Conservation (phyloP, 1,140 invertebrate genomes). For the Drosophila setifemur region DNA sequence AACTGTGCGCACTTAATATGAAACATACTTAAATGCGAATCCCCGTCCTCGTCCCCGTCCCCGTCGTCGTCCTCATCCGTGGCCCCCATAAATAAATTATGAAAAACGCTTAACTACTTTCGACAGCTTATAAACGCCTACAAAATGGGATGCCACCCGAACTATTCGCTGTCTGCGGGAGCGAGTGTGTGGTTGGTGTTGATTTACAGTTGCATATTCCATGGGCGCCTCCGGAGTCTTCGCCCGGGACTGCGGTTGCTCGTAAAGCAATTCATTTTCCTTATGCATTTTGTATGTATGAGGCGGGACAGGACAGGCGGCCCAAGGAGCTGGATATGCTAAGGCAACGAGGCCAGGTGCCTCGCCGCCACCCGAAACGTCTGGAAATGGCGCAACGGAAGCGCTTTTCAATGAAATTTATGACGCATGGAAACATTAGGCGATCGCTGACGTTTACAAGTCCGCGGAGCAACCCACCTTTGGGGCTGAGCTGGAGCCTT, state of each 20-base stretch:
- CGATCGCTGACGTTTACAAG: slow-evolving; percentile 80
- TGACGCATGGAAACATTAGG: slow-evolving; percentile 81
- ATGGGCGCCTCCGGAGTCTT: slow-evolving; percentile 18
- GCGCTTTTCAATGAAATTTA: slow-evolving; percentile 81
- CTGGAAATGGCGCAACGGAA: slow-evolving; percentile 78
- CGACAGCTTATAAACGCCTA: slow-evolving; percentile 80
- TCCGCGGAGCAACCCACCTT: slow-evolving; percentile 26
- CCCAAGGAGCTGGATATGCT: slow-evolving; percentile 24
- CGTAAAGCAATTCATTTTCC: slow-evolving; percentile 80
- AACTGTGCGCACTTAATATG: slow-evolving; percentile 76
- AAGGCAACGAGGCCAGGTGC: too few species aligned
- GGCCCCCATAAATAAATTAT: slow-evolving; percentile 76
- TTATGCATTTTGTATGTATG: slow-evolving; percentile 72
- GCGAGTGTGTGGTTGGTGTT: slow-evolving; percentile 44
- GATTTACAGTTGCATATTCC: slow-evolving; percentile 80
- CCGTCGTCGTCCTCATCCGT: too few species aligned
- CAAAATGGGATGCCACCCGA: slow-evolving; percentile 60
- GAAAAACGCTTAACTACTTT: slow-evolving; percentile 81
- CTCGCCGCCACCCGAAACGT: slow-evolving; percentile 4
- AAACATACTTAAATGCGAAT: slow-evolving; percentile 72
- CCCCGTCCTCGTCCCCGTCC: slow-evolving; percentile 40
- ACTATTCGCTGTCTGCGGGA: slow-evolving; percentile 42
- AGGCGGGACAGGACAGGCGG: slow-evolving; percentile 21
- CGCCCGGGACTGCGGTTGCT: slow-evolving; percentile 64
- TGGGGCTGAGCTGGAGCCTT: not conserved